Evolutionary conservation across 2,797 vertebrate genomes (phyloP).

Genomic region (Enteromius thamalakanensis): DNA sequence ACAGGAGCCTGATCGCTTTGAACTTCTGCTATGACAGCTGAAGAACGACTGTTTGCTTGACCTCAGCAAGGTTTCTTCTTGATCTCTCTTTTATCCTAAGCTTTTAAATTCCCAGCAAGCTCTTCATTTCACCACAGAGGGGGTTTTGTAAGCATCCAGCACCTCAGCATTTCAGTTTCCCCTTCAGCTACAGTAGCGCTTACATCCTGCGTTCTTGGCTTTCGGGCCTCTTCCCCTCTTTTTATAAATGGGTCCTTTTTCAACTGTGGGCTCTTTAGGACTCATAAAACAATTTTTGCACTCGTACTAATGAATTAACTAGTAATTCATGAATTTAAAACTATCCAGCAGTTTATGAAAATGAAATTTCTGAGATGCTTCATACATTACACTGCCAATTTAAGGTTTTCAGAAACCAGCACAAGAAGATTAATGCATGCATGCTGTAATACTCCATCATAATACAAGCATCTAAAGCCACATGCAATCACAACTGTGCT

Average conservation of each 20-base stretch:
- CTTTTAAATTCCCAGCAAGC: background rate
- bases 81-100: slow-evolving; percentile 4
- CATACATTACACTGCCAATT: background rate
- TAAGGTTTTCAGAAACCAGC: too few species aligned
- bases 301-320: background rate
- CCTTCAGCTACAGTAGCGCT: background rate
- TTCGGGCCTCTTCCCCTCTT: background rate
- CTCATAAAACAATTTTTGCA: background rate
- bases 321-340: background rate
- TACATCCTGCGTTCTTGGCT: background rate
- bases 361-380: background rate
- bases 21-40: slow-evolving; percentile 22
- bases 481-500: background rate
- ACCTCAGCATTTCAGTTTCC: background rate
- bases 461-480: background rate
- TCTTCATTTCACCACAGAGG: background rate
- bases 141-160: background rate
- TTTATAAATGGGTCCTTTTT: background rate
- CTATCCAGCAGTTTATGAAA: background rate
- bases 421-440: background rate
- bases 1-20: background rate
- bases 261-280: background rate
- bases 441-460: background rate
- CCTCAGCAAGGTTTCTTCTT: slow-evolving; percentile 6
- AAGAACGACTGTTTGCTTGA: slow-evolving; percentile 13